Percentiles rank a stretch among this genome's conserved stretches.
Evolutionary conservation across 2,888 invertebrate genomes (phyloP).

Genomic region (Phortica okadai): DNA sequence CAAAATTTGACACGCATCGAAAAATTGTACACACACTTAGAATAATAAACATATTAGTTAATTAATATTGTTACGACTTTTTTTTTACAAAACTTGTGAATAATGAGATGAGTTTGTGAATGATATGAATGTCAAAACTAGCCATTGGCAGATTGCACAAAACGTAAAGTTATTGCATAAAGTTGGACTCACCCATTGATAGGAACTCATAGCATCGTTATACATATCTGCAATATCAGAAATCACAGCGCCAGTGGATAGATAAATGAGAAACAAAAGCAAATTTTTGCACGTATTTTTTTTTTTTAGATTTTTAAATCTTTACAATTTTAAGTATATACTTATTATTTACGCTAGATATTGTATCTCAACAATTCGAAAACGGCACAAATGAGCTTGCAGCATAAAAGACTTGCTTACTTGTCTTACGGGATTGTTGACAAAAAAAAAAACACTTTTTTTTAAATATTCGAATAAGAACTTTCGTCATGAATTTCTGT

Average conservation of each 20-base stretch:
- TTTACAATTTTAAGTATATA: neutral
- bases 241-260: conserved; percentile 7
- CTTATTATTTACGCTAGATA: neutral
- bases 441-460: no score
- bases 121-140: conserved; percentile 22
- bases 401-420: no score
- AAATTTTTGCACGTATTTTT: conserved; percentile 10
- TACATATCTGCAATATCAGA: neutral
- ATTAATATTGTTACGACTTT: neutral
- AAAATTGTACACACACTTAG: conserved; percentile 19
- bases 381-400: no score
- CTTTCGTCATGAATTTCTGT: no score
- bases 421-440: no score
- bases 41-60: neutral
- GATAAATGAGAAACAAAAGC: conserved; percentile 17
- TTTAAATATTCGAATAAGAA: no score
- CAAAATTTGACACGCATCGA: conserved; percentile 13
- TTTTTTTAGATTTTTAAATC: neutral
- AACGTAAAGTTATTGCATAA: neutral
- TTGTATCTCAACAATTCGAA: no score
- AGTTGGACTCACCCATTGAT: neutral
- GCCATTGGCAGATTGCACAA: neutral
- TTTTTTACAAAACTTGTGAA: neutral
- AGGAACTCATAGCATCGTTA: neutral
- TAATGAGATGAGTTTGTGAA: conserved; percentile 11